Base-by-base conservation (phyloP, 2,888 invertebrate genomes). In the Reticulitermes lucifugus region DNA sequence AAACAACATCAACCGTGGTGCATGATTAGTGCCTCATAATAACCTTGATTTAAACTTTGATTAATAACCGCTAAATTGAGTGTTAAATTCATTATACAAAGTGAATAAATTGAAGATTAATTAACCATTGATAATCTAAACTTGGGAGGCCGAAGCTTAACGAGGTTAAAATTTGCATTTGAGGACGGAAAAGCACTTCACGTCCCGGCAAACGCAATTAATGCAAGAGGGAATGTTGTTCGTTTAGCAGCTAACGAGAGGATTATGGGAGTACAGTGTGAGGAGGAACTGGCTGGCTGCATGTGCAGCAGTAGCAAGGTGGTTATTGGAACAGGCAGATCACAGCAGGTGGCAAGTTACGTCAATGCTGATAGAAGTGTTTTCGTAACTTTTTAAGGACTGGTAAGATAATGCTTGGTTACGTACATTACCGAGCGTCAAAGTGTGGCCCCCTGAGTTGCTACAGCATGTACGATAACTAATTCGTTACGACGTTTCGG, bases 1-100 rank as follows among this genome's bases (percentile, higher is more conserved):
- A 85, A 86, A 86, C 86, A 86, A 86, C 86, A 84, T 86, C 85
- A 85, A 83, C 51, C 84, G 79, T 79, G 84, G 86, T 84, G 83
- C 89, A 89, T 87, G 86, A 87, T 88, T 87, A 87, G 87, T 86
- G 87, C 88, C 83, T 81, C 85, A 87, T 88, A 88, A 88, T 87
- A 87, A 87, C 87, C 90, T 91, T 92, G 91, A 92, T 92, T 92
- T 92, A 92, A 92, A 92, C 91, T 92, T 92, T 92, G 92, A 92
- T 92, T 92, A 92, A 92, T 92, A 92, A 92, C 91, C 92, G 91
- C 91, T 91, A 92, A 92, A 92, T 92, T 92, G 92, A 91, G 91
- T 90, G 91, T 91, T 91, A 91, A 91, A 91, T 91, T 91, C 90
- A 91, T 91, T 91, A 91, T 86, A 86, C 87, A 88, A 88, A 91